phyloP scores from a whole-genome alignment of 2,888 invertebrate species.

The Brenthis daphne region DNA sequence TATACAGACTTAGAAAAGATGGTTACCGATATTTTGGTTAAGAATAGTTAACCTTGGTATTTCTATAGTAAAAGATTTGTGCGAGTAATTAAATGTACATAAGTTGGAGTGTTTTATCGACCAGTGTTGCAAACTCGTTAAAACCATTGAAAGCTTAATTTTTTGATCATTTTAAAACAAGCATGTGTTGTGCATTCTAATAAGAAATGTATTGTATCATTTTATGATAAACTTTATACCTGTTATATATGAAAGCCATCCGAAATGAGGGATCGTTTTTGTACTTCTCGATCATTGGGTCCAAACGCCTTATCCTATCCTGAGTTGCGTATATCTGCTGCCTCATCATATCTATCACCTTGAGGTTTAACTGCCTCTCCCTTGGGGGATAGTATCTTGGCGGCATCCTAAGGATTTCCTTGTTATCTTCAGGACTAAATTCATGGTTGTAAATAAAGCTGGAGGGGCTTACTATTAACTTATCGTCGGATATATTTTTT shows the following conservation, averaged over 20 bases:
- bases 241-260: conserved; percentile 44
- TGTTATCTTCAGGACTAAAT: not conserved
- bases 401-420: not conserved
- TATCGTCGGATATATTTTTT: conserved; percentile 34
- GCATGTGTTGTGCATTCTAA: not conserved
- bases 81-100: too few relatives aligned
- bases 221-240: conserved; percentile 15
- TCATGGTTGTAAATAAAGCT: conserved; percentile 38
- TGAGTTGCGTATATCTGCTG: conserved; percentile 50
- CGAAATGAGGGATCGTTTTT: conserved; percentile 36
- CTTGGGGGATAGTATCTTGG: conserved; percentile 14
- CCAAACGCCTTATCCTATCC: conserved; percentile 42
- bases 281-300: conserved; percentile 37
- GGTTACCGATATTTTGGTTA: not conserved
- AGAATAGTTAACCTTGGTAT: not conserved
- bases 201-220: not conserved
- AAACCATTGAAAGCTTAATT: too few relatives aligned
- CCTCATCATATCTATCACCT: conserved; percentile 47
- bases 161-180: too few relatives aligned
- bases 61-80: too few relatives aligned
- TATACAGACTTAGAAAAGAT: too few relatives aligned
- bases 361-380: conserved; percentile 19
- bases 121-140: too few relatives aligned
- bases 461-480: conserved; percentile 16
- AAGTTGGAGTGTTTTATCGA: too few relatives aligned